These are phyloP conservation scores for Lanistes nyassanus DNA, from an alignment of 1,140 invertebrate species.

Conservation along the genomic window DNA sequence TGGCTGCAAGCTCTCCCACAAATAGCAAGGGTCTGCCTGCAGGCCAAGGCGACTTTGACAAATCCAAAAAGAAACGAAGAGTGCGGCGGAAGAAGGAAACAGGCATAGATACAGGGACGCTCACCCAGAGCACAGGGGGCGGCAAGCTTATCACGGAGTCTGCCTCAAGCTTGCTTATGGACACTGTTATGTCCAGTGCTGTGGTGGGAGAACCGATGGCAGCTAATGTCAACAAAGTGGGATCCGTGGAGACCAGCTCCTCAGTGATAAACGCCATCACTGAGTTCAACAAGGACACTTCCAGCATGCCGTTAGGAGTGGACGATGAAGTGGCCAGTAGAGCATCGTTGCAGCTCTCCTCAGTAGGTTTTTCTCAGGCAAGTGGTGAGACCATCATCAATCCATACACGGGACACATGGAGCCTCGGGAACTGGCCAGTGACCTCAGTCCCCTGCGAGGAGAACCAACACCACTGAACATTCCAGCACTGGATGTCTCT, in stretches of 20 bases:
- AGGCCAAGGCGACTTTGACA: neutral
- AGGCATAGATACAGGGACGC: conserved; percentile 28
- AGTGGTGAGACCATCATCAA: conserved; percentile 75
- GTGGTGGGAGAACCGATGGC: too few species aligned
- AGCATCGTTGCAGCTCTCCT: neutral
- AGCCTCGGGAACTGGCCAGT: conserved; percentile 72
- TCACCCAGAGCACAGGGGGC: conserved; percentile 15
- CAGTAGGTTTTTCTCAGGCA: neutral
- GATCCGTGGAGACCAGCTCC: too few species aligned
- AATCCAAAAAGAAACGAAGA: conserved; percentile 53
- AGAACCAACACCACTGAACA: conserved; percentile 22
- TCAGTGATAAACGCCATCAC: too few species aligned
- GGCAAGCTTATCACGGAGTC: neutral
- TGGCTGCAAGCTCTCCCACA: conserved; percentile 48
- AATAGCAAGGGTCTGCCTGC: conserved; percentile 2
- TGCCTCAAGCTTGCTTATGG: too few species aligned
- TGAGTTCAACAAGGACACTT: too few species aligned
- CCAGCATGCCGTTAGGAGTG: too few species aligned
- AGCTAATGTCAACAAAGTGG: too few species aligned
- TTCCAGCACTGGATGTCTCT: neutral
- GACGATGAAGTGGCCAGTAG: too few species aligned
- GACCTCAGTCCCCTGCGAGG: conserved; percentile 51
- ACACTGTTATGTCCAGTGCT: too few species aligned
- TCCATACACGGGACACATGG: conserved; percentile 85
- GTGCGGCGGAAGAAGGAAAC: conserved; percentile 47